Base-by-base conservation (phyloP, 1,140 invertebrate genomes). In the Aphaenogaster ashmeadi region DNA sequence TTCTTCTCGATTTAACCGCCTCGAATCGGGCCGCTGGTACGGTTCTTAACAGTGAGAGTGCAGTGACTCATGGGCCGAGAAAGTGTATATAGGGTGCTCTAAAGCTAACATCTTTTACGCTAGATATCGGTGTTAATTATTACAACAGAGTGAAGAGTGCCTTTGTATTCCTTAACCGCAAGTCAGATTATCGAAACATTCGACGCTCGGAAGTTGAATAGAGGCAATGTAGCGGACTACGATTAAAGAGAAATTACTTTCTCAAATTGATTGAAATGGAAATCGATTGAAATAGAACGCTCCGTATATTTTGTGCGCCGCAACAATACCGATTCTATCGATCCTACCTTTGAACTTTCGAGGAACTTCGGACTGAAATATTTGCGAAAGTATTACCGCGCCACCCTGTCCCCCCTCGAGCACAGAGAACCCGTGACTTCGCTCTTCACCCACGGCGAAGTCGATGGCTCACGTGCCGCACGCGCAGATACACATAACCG, bases 401-500 rank as follows among this genome's bases (percentile, higher is more conserved):
- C n/a, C 38, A 58, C 5, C 18, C 6, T 27, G 27, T 8, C 15
- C 15, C 21, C 13, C 18, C 18, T 44, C 62, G 38, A 15, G 5
- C 6, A 3, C 8, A 3, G 18, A 3, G 18, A 71, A 74, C 4
- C 58, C 80, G 54, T 75, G 80, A 74, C 80, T 75, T 41, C 13
- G 27, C 13, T 84, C 56, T 38, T 75, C 69, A 60, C 71, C 72
- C 56, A 60, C 41, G 41, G 69, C 69, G 13, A 47, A 83, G 80
- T 60, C 69, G 69, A 75, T 38, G 52, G 69, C 54, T 75, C 80
- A 84, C 69, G 80, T 84, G 80, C 80, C 38, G 69, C 80, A 83
- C 67, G 80, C 67, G 78, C 78, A 54, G 54, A 74, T 75, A 83
- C 67, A 74, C 41, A 21, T 60, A 60, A 62, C 80, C 41, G 27